Evolutionary conservation across 2,888 invertebrate genomes (phyloP), one percentile per base, ranked within the genome.

Genomic region (Mamestra brassicae): DNA sequence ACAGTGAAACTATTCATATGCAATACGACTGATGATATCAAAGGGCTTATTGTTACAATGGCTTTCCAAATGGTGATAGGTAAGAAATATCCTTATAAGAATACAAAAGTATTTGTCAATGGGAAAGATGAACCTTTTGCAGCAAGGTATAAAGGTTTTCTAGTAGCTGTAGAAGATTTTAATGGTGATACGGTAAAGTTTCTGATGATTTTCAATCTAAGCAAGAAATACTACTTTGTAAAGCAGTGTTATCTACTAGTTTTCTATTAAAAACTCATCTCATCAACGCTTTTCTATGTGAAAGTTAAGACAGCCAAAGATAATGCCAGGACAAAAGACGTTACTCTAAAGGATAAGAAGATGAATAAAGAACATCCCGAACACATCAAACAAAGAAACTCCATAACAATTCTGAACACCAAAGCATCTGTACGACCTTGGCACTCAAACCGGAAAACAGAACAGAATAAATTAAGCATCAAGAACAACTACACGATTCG

Each of bases 1-100:
- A 76, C 69, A 63, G 72, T 79, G 86, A 81, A 81, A 70, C 74
- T 80, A 81, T 88, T 75, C 55, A 73, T 86, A 85, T 81, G 83
- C 84, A 84, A 80, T 72, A 76, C 73, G 65, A 74, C 76, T 79
- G 83, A 77, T 76, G 42, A 68, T 76, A 81, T 80, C 79, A 73
- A 68, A 68, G 62, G 62, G 64, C 45, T 55, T 74, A 74, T 71
- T 64, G 73, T 52, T 71, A 36, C 60, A 68, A 26, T 47, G 17
- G 47, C 42, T 52, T 60, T 68, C 36, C 15, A 52, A 52, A 15
- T 38, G n/a, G 36, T 26, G 26, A 26, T 42, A n/a, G 11, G 45
- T 45, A n/a, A 38, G 71, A 71, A 68, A 61, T 62, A 64, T 61
- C 17, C n/a, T 67, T 15, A 15, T 1, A 34, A 15, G 50, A 66